phyloP scores from a whole-genome alignment of 2,113 vertebrate genomes.

The Heterotis niloticus region DNA sequence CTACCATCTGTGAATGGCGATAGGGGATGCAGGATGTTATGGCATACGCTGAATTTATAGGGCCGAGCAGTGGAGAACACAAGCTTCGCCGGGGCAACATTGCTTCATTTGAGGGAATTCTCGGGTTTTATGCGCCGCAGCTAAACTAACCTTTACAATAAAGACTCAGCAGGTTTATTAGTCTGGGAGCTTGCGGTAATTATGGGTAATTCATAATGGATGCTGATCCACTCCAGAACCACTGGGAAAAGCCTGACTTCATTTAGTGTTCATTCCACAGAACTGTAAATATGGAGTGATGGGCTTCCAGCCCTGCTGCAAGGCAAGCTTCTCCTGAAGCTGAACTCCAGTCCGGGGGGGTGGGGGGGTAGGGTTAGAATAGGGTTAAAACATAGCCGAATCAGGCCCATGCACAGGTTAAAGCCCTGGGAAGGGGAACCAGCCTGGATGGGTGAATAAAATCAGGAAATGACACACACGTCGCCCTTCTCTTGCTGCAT shows the following conservation, averaged over 20 bases:
- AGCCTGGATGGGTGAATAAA: conserved; percentile 5
- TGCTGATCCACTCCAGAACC: conserved; percentile 70
- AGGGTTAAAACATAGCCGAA: too few relatives aligned
- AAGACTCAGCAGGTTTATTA: conserved; percentile 96
- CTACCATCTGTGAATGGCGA: conserved; percentile 97
- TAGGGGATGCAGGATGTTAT: conserved; percentile 84
- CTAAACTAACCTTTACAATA: conserved; percentile 94
- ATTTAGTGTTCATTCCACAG: conserved; percentile 77
- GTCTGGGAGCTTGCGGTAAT: conserved; percentile 96
- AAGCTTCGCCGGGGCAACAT: conserved; percentile 76
- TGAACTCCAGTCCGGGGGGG: too few relatives aligned
- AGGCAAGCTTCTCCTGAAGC: conserved; percentile 48
- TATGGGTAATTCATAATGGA: conserved; percentile 98
- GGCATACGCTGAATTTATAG: conserved; percentile 95
- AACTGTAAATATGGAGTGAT: conserved; percentile 67
- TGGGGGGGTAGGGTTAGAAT: too few relatives aligned
- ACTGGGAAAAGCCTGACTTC: conserved; percentile 72
- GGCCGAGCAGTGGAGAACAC: conserved; percentile 68
- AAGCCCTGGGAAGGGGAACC: not conserved
- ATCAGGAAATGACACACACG: conserved; percentile 14
- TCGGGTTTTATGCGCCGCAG: conserved; percentile 70
- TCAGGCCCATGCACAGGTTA: too few relatives aligned
- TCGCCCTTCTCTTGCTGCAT: not conserved
- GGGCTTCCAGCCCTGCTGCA: conserved; percentile 69
- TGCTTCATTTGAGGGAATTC: conserved; percentile 70